A percentile compares a stretch with the other conserved stretches of the same genome.
phyloP scores from a whole-genome alignment of 1,140 invertebrate species.

The Homarus americanus region DNA sequence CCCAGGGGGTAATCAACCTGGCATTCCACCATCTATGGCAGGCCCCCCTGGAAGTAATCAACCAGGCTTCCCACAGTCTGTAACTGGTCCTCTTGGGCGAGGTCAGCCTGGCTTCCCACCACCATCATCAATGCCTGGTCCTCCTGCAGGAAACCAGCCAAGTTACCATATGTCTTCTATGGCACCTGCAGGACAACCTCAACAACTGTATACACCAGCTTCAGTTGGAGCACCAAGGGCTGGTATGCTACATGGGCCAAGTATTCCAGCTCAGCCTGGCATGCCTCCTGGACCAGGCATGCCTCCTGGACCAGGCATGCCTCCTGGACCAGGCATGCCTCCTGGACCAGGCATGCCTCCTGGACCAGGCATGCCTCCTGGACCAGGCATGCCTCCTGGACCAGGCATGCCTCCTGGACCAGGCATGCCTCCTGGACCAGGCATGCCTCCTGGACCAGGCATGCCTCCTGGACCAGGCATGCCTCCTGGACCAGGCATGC shows the following conservation, averaged over 20 bases:
- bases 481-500: slow-evolving; percentile 57
- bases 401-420: slow-evolving; percentile 76
- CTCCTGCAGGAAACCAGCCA: background rate
- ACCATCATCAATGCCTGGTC: slow-evolving; percentile 35
- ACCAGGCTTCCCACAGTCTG: background rate
- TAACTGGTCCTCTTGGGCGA: background rate
- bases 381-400: slow-evolving; percentile 54
- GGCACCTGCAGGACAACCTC: slow-evolving; percentile 19
- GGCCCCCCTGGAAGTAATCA: background rate
- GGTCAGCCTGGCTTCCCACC: slow-evolving; percentile 33
- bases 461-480: slow-evolving; percentile 79
- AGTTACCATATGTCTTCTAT: background rate
- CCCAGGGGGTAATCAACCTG: background rate
- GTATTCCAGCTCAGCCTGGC: slow-evolving; percentile 48
- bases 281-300: slow-evolving; percentile 77
- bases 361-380: slow-evolving; percentile 55
- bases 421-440: slow-evolving; percentile 76
- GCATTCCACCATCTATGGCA: slow-evolving; percentile 22
- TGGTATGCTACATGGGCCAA: slow-evolving; percentile 51
- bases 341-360: slow-evolving; percentile 77
- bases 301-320: slow-evolving; percentile 53
- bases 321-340: slow-evolving; percentile 44
- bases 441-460: slow-evolving; percentile 76
- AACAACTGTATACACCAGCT: background rate
- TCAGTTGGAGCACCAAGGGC: slow-evolving; percentile 64